phyloP scores from a whole-genome alignment of 1,140 invertebrate species.

The Copidosoma floridanum region DNA sequence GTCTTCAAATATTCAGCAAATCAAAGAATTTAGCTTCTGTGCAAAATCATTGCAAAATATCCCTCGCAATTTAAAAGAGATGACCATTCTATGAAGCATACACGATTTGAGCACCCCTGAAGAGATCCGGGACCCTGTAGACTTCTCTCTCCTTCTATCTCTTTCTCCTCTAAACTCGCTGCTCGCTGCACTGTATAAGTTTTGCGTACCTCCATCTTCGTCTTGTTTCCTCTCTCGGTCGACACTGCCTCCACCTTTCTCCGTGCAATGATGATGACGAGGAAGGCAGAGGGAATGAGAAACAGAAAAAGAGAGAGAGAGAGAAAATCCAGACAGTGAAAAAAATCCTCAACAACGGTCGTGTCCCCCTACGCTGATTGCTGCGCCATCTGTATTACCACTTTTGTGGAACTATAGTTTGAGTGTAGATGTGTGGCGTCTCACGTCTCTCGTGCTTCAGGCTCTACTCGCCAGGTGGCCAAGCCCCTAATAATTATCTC shows the following conservation, averaged over 20 bases:
- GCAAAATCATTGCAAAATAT: too few species aligned
- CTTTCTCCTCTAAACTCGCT: constrained; percentile 27
- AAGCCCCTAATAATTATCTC: too few species aligned
- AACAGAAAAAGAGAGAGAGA: neutral
- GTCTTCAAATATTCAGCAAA: neutral
- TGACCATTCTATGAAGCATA: too few species aligned
- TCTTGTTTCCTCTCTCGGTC: neutral
- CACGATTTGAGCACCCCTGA: constrained; percentile 46
- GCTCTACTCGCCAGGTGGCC: too few species aligned
- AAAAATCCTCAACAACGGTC: constrained; percentile 4
- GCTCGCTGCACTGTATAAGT: constrained; percentile 19
- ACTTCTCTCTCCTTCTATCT: too few species aligned
- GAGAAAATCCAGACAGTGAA: neutral
- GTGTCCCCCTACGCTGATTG: constrained; percentile 19
- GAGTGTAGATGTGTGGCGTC: too few species aligned
- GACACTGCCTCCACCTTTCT: constrained; percentile 15
- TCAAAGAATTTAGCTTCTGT: too few species aligned
- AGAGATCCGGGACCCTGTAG: constrained; percentile 38
- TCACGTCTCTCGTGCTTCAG: too few species aligned
- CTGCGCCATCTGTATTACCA: constrained; percentile 13
- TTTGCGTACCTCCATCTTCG: neutral
- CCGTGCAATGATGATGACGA: constrained; percentile 15
- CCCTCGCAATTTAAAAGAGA: neutral
- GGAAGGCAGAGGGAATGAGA: neutral
- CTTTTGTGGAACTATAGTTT: too few species aligned